Evolutionary conservation across 1,140 invertebrate species (phyloP).

Genomic region (Ericerus pela): DNA sequence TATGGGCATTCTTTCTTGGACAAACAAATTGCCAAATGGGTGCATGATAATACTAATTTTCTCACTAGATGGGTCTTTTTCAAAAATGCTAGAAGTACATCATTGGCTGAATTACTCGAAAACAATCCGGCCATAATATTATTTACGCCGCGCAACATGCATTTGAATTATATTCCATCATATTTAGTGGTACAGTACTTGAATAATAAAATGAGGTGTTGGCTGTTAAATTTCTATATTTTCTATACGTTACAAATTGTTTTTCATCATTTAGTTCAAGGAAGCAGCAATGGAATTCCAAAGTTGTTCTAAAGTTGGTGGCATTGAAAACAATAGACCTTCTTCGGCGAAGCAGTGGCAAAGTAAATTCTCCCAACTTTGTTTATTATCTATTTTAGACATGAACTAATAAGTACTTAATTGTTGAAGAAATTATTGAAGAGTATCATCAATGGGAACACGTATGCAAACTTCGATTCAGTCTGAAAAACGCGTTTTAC

Average conservation of each 20-base stretch:
- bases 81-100: slow-evolving; percentile 42
- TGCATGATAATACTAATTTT: slow-evolving; percentile 39
- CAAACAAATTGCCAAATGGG: slow-evolving; percentile 40
- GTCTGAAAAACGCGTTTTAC: too few species aligned
- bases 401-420: not conserved
- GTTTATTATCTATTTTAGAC: not conserved
- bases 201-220: not conserved
- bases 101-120: slow-evolving; percentile 38
- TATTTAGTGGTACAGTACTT: slow-evolving; percentile 17
- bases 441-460: not conserved
- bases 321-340: not conserved
- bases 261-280: not conserved
- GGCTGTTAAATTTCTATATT: not conserved
- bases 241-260: not conserved
- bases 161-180: slow-evolving; percentile 13
- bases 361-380: not conserved
- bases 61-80: slow-evolving; percentile 45
- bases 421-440: not conserved
- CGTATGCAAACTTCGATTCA: not conserved
- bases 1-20: not conserved
- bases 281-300: not conserved
- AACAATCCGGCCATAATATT: slow-evolving; percentile 50
- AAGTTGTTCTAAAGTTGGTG: not conserved
- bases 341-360: not conserved
- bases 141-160: slow-evolving; percentile 45